Conservation (phyloP, 2,888 invertebrate genomes). For the Tiliacea aurago region DNA sequence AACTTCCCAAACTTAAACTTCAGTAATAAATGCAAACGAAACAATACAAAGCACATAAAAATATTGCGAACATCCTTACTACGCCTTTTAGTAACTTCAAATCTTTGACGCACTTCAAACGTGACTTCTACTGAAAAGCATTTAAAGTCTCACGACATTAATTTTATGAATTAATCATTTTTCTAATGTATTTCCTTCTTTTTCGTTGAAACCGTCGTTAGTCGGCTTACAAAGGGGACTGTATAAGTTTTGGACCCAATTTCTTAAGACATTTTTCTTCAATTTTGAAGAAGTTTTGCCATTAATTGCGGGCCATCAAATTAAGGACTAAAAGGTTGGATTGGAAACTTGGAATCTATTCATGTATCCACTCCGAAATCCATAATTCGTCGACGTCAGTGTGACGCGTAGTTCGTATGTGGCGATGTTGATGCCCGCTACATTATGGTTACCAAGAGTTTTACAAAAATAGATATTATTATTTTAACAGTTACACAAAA, state of each 20-base stretch:
- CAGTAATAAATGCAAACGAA: too few relatives aligned
- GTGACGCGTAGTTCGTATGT: too few relatives aligned
- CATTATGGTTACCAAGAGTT: not conserved
- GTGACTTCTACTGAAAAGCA: conserved; percentile 68
- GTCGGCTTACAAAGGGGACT: conserved; percentile 30
- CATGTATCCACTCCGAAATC: not conserved
- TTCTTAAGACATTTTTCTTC: conserved; percentile 46
- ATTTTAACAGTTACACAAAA: not conserved
- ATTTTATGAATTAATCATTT: conserved; percentile 78
- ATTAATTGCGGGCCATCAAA: conserved; percentile 59
- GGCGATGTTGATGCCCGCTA: too few relatives aligned
- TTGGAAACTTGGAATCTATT: conserved; percentile 36
- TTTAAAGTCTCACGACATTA: conserved; percentile 70
- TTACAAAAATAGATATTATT: not conserved
- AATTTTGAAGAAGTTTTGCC: conserved; percentile 58
- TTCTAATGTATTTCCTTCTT: conserved; percentile 67
- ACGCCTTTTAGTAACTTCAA: not conserved
- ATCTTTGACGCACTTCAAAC: conserved; percentile 59
- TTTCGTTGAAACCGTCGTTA: conserved; percentile 29
- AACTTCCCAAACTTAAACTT: not conserved
- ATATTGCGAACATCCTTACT: too few relatives aligned
- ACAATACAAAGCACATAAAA: too few relatives aligned
- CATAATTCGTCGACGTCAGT: too few relatives aligned
- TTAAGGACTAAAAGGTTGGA: conserved; percentile 39
- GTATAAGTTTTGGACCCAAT: conserved; percentile 47